Evolutionary conservation across 1,140 invertebrate species (phyloP), one percentile per base, ranked within the genome.

Genomic region (Anagrus nilaparvatae): DNA sequence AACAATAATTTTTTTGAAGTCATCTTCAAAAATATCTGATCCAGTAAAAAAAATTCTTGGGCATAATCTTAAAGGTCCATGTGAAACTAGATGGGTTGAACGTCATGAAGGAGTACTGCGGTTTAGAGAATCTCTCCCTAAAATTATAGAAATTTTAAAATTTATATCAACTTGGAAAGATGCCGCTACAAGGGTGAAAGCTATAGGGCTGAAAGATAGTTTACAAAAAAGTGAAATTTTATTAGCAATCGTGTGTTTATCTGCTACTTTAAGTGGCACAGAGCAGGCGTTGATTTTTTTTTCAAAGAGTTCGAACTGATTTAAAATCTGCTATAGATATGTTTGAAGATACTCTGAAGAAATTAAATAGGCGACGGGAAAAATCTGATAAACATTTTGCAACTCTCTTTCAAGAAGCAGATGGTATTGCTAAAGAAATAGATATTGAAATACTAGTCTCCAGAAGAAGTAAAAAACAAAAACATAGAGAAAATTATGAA

Each of bases 1-100:
- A 45, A 37, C 51, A 2, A 48, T 53, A 29, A n/a, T 23, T 10
- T 58, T 58, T 46, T 55, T 54, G 35, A 29, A 31, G 5, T 20
- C 19, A 18, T 54, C 52, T 6, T 25, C 47, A 19, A 52, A 55
- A 30, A 41, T 43, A 44, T 34, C 0, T 35, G 13, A 12, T 34
- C 17, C 40, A 25, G 24, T 43, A 16, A 47, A 31, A 18, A 3
- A 37, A 14, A 34, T 43, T 21, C 12, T 48, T 1, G 34, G 43
- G 0, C 0, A 13, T 2, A 38, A 34, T 41, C 19, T 38, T 14
- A 5, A 13, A 8, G 41, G 40, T 4, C 16, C 41, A 21, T 51
- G 44, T 31, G 44, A 51, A 29, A 51, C 47, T 14, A 39, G 49
- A 10, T 51, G 49, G 47, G 31, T 49, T 1, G 47, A 49, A 31